Evolutionary conservation across 2,113 vertebrate genomes (phyloP), one percentile per base, ranked within the genome.

Genomic region (Equus quagga): DNA sequence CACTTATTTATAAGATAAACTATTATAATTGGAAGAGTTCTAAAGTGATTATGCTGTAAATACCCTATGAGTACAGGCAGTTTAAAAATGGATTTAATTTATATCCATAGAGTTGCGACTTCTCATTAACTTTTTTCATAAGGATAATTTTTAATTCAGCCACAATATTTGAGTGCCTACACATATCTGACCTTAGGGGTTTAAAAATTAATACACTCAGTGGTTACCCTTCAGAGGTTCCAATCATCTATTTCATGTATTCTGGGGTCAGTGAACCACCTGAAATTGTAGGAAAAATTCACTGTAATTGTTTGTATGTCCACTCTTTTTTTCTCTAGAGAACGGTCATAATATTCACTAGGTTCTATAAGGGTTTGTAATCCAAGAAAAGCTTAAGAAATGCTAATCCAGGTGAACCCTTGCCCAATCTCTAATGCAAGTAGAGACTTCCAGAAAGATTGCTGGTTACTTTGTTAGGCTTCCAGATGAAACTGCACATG

Each of bases 21-120:
- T 96, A 11, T 69, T 93, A 21, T 62, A 82, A 91, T 41, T 44
- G 17, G 41, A 73, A 79, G 33, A n/a, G 19, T 89, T 94, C 46
- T 93, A 64, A 93, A 88, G 12, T 83, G 8, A 73, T 91, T 94
- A 82, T 69, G 23, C 93, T 94, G 6, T 81, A 95, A 94, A 93
- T 24, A 85, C 4, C 6, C 15, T 54, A 26, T 24, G 26, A 89
- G 36, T 93, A 76, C 21, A 18, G 60, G 8, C 21, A 69, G 1
- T 82, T 89, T 83, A 51, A 64, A 93, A 87, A 83, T 96, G 49
- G 17, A 41, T 91, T 85, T 75, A 91, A 93, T 95, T 85, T 91
- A 60, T 87, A 81, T 76, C 46, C 46, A 75, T 65, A 56, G 33
- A 89, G 4, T 91, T 88, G 60, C 85, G 41, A 72, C 28, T 96